phyloP scores from a whole-genome alignment of 1,140 invertebrate genomes.

The Orius insidiosus region DNA sequence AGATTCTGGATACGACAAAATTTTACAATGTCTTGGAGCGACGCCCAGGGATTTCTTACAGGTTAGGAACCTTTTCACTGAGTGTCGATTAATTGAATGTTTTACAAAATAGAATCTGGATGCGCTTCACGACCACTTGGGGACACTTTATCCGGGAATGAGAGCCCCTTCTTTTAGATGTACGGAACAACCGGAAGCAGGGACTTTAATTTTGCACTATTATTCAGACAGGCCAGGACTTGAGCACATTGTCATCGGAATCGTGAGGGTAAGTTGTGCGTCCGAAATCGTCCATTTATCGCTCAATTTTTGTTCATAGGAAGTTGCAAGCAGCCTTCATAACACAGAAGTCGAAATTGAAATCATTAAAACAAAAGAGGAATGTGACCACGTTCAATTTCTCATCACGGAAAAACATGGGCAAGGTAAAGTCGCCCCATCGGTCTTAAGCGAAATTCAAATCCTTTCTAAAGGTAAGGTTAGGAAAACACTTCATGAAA shows the following conservation, averaged over 20 bases:
- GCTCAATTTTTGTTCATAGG: too few relatives aligned
- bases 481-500: neutral
- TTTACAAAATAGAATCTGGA: conserved; percentile 88
- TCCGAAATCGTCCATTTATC: too few relatives aligned
- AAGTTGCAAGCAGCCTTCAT: conserved; percentile 80
- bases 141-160: conserved; percentile 85
- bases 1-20: conserved; percentile 85
- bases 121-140: conserved; percentile 82
- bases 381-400: conserved; percentile 87
- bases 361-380: conserved; percentile 67
- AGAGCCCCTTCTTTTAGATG: conserved; percentile 81
- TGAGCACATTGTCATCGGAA: conserved; percentile 84
- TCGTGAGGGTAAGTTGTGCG: conserved; percentile 73
- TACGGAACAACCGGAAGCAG: conserved; percentile 67
- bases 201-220: conserved; percentile 73
- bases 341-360: conserved; percentile 79
- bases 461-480: conserved; percentile 48
- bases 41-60: conserved; percentile 81
- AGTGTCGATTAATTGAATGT: too few relatives aligned
- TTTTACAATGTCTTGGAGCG: conserved; percentile 79
- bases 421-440: conserved; percentile 35
- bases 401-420: conserved; percentile 69
- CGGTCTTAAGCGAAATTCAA: conserved; percentile 51
- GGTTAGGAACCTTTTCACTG: conserved; percentile 30
- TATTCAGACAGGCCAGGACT: conserved; percentile 84